Evolutionary conservation across 1,140 invertebrate genomes (phyloP).

Genomic region (Drosophila melanogaster): DNA sequence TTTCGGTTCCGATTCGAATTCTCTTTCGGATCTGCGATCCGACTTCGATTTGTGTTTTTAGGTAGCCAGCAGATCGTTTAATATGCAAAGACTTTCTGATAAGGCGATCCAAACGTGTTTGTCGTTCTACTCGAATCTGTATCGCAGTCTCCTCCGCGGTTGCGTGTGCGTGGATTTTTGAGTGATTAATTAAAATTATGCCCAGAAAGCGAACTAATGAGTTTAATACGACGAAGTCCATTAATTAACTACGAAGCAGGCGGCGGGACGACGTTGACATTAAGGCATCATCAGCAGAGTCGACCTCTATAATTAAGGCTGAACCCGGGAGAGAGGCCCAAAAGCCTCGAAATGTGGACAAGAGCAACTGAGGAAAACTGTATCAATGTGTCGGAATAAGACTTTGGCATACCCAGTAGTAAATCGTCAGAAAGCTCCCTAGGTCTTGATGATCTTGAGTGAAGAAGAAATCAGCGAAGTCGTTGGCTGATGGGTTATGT

Average conservation of each 20-base stretch:
- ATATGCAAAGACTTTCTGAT: conserved; percentile 63
- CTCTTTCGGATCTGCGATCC: conserved; percentile 10
- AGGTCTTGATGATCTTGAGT: no score
- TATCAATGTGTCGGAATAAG: not conserved
- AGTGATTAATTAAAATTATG: conserved; percentile 83
- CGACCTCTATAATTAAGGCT: conserved; percentile 80
- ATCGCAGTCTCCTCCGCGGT: conserved; percentile 12
- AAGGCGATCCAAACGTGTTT: conserved; percentile 48
- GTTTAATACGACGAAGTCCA: conserved; percentile 75
- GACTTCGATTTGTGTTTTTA: conserved; percentile 50
- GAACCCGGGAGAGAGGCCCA: conserved; percentile 60
- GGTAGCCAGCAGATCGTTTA: conserved; percentile 69
- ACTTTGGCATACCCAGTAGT: not conserved
- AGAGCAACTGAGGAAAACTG: conserved; percentile 9
- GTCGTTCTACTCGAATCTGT: conserved; percentile 32
- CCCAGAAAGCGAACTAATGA: conserved; percentile 80
- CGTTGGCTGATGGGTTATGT: no score
- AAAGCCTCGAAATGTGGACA: conserved; percentile 41
- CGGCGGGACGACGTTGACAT: conserved; percentile 57
- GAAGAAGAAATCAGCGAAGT: no score
- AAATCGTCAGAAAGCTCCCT: not conserved
- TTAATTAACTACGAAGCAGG: conserved; percentile 64
- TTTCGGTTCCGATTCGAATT: conserved; percentile 30
- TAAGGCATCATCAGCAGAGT: conserved; percentile 47
- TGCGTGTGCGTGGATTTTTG: conserved; percentile 64